Evolutionary conservation across 2,797 vertebrate genomes (phyloP).

Genomic region (Pogoniulus pusillus): DNA sequence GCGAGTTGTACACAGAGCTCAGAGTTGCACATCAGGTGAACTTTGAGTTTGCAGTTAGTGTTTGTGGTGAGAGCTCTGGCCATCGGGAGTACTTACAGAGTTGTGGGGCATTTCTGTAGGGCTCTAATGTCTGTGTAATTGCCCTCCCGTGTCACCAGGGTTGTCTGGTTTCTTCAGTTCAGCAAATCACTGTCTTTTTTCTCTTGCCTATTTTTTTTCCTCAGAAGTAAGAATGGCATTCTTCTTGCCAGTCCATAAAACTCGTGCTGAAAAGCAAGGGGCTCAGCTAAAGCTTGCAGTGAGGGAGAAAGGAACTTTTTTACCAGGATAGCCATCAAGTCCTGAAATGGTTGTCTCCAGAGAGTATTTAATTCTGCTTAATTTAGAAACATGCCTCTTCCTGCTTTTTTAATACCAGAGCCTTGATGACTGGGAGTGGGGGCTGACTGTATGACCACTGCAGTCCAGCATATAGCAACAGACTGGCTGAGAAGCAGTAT

Average conservation of each 20-base stretch:
- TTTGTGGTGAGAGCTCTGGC: not conserved
- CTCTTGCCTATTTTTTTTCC: not conserved
- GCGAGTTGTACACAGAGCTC: not conserved
- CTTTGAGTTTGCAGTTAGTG: not conserved
- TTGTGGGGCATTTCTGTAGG: not conserved
- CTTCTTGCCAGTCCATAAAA: not conserved
- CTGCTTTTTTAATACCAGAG: conserved; percentile 25
- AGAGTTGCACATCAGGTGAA: not conserved
- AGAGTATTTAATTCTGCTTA: conserved; percentile 37
- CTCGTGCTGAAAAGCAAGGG: accelerated
- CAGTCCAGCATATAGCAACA: not conserved
- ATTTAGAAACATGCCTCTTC: conserved; percentile 48
- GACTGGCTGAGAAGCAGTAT: not conserved
- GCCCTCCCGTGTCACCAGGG: not conserved
- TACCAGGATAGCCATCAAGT: not conserved
- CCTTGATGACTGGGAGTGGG: not conserved
- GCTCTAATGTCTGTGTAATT: not conserved
- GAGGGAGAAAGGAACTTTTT: not conserved
- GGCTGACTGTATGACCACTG: not conserved
- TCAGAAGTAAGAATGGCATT: not conserved
- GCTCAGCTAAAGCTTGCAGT: not conserved
- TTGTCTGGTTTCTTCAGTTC: not conserved
- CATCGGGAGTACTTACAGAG: not conserved
- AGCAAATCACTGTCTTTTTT: not conserved
- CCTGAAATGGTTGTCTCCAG: not conserved